These are phyloP conservation scores for Spheniscus humboldti DNA, from an alignment of 2,797 vertebrate genomes.

Conservation along the genomic window DNA sequence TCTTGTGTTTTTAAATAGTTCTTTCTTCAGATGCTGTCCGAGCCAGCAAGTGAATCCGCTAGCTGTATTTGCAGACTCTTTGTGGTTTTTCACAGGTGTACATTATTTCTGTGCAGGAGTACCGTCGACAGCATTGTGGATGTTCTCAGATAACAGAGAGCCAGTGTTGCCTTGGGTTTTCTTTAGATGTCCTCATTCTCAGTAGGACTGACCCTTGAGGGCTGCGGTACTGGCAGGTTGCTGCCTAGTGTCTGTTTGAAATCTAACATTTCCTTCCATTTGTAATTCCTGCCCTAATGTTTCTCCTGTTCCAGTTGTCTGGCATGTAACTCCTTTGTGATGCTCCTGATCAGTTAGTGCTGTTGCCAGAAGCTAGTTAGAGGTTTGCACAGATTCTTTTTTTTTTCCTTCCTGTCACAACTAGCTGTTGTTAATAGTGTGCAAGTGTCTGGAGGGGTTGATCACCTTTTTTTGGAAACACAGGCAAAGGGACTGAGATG, in stretches of 20 bases:
- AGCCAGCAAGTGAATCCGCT: constrained; percentile 23
- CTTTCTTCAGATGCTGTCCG: constrained; percentile 42
- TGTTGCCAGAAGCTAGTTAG: not conserved
- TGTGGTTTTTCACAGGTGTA: constrained; percentile 49
- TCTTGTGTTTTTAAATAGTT: constrained; percentile 67
- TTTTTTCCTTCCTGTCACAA: not conserved
- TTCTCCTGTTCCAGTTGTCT: constrained; percentile 53
- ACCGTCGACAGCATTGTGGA: constrained; percentile 42
- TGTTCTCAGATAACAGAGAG: constrained; percentile 50
- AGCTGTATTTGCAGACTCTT: constrained; percentile 32
- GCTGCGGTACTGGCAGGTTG: constrained; percentile 37
- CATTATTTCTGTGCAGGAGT: constrained; percentile 41
- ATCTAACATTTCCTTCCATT: constrained; percentile 47
- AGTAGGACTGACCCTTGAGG: constrained; percentile 57
- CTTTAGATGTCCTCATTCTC: constrained; percentile 59
- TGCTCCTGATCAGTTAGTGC: not conserved
- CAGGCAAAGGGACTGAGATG: not conserved
- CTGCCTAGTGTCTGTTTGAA: constrained; percentile 52
- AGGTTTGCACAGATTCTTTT: not conserved
- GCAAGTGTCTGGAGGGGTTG: not conserved
- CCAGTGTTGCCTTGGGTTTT: constrained; percentile 42
- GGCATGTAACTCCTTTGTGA: constrained; percentile 20
- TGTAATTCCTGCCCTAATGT: constrained; percentile 60
- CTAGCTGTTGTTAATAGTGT: not conserved
- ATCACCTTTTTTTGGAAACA: not conserved